These are phyloP conservation scores for Clusia tigrina DNA, from an alignment of 2,888 invertebrate genomes.

Conservation along the genomic window DNA sequence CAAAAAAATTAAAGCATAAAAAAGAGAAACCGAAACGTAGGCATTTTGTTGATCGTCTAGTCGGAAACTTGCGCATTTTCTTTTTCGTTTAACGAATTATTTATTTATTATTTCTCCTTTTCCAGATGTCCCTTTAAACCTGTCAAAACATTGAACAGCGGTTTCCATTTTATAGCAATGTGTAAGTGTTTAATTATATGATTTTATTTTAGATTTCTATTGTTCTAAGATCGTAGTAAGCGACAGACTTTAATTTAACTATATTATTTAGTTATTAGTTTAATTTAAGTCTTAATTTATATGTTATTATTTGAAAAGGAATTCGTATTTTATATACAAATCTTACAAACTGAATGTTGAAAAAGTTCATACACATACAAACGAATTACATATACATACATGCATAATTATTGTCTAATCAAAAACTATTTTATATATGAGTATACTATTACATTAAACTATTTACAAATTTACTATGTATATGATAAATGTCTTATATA, in stretches of 20 bases:
- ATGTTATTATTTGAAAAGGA: slow-evolving; percentile 26
- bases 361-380: neutral
- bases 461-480: slow-evolving; percentile 5
- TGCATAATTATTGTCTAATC: neutral
- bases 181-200: slow-evolving; percentile 42
- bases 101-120: slow-evolving; percentile 46
- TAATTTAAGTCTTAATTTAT: slow-evolving; percentile 18
- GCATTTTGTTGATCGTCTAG: neutral
- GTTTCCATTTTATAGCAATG: slow-evolving; percentile 44
- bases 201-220: slow-evolving; percentile 6
- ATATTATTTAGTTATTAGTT: neutral
- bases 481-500: slow-evolving; percentile 3
- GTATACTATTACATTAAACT: slow-evolving; percentile 1
- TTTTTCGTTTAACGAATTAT: neutral
- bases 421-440: slow-evolving; percentile 2
- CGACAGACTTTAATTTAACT: too few species aligned
- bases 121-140: slow-evolving; percentile 88
- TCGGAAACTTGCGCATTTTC: neutral
- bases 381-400: too few species aligned
- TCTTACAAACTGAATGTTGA: neutral
- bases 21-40: too few species aligned
- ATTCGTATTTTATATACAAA: slow-evolving; percentile 34
- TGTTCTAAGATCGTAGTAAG: neutral
- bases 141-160: slow-evolving; percentile 79
- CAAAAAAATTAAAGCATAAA: too few species aligned